Conservation (phyloP, 1,140 invertebrate species). For the Drosophila serrata region DNA sequence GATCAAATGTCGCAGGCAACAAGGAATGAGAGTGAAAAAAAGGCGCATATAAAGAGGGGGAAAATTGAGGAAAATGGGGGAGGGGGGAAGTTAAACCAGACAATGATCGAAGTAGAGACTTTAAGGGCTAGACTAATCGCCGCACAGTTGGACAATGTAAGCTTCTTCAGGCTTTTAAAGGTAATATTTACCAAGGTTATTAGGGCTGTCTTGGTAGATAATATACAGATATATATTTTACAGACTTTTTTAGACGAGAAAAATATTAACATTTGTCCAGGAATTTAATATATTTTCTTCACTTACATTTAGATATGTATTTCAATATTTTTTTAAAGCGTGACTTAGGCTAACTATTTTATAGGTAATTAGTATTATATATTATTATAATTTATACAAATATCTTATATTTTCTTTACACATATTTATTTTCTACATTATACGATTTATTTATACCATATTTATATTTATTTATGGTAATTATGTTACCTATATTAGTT, state of each 20-base stretch:
- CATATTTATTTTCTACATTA: too few relatives aligned
- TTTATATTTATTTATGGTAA: too few relatives aligned
- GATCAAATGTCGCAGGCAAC: slow-evolving; percentile 56
- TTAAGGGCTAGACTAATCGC: slow-evolving; percentile 10
- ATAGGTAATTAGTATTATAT: too few relatives aligned
- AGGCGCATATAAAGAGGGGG: neutral
- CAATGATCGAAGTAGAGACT: slow-evolving; percentile 7
- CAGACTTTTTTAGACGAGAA: neutral
- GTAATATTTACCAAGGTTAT: neutral
- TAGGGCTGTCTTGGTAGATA: neutral
- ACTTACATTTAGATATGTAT: neutral
- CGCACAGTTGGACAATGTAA: slow-evolving; percentile 27
- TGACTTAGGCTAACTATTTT: neutral
- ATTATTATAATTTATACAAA: neutral
- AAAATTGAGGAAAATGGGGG: neutral
- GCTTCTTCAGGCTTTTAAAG: neutral
- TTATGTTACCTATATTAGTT: too few relatives aligned
- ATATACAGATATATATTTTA: neutral
- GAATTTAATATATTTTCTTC: neutral
- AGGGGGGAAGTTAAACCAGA: neutral
- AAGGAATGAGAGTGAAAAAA: slow-evolving; percentile 75
- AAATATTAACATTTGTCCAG: neutral
- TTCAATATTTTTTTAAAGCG: neutral
- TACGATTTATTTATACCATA: too few relatives aligned
- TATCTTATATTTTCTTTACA: neutral